phyloP scores from a whole-genome alignment of 2,797 vertebrate species.

The Clarias fuscus region DNA sequence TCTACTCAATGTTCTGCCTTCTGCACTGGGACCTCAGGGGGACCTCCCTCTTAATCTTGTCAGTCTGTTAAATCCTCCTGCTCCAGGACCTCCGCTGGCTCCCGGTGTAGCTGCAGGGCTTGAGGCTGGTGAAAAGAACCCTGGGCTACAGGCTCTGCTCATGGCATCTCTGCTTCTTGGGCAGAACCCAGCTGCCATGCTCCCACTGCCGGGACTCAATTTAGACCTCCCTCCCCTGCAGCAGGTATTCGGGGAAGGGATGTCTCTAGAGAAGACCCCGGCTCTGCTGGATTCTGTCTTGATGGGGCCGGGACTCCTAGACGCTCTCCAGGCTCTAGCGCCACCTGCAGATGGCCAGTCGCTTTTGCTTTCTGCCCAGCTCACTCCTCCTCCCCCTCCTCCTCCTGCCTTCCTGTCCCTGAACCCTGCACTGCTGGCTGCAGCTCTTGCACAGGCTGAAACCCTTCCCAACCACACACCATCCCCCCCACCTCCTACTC shows the following conservation, averaged over 20 bases:
- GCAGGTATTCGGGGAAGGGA: conserved; percentile 73
- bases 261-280: conserved; percentile 72
- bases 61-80: conserved; percentile 70
- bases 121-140: conserved; percentile 64
- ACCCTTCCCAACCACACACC: conserved; percentile 60
- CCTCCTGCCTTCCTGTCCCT: conserved; percentile 74
- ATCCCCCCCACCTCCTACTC: conserved; percentile 64
- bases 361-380: conserved; percentile 64
- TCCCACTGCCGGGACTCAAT: conserved; percentile 76
- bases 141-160: conserved; percentile 77
- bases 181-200: conserved; percentile 69
- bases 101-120: conserved; percentile 59
- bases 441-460: conserved; percentile 72
- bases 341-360: conserved; percentile 62
- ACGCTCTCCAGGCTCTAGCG: conserved; percentile 68
- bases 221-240: conserved; percentile 79
- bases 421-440: conserved; percentile 76
- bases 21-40: conserved; percentile 67
- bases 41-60: conserved; percentile 68
- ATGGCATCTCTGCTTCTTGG: conserved; percentile 83
- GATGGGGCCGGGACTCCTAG: conserved; percentile 67
- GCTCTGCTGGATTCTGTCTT: conserved; percentile 76
- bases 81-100: conserved; percentile 67
- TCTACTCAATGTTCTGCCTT: conserved; percentile 67
- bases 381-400: conserved; percentile 69